A percentile compares a stretch with the other conserved stretches of the same genome.
Conservation (phyloP, 2,888 invertebrate species). For the Leptura quadrifasciata region DNA sequence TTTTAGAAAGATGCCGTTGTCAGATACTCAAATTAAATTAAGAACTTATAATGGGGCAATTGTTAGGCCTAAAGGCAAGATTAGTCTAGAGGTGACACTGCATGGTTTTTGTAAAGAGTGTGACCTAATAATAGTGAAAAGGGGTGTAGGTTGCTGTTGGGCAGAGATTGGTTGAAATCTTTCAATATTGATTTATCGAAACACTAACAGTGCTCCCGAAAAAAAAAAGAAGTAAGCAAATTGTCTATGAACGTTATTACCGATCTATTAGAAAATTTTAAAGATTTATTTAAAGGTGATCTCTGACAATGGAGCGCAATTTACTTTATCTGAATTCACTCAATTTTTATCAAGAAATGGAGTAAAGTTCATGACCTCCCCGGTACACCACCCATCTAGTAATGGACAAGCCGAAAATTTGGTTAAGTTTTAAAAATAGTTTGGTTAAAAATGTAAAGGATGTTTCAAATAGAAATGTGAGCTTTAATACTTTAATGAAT, state of each 20-base stretch:
- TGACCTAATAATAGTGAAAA: not conserved
- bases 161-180: not conserved
- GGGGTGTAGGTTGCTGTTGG: not conserved
- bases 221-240: not conserved
- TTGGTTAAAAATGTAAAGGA: constrained; percentile 10
- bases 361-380: too few species aligned
- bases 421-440: constrained; percentile 17
- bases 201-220: not conserved
- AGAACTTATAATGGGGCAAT: not conserved
- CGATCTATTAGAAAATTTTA: too few species aligned
- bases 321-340: not conserved
- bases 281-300: not conserved
- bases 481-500: constrained; percentile 25
- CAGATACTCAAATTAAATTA: not conserved
- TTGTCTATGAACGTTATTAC: not conserved
- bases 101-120: not conserved
- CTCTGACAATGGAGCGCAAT: not conserved
- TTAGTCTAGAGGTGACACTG: not conserved
- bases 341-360: not conserved
- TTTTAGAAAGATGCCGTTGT: not conserved
- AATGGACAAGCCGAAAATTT: constrained; percentile 26
- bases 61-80: not conserved
- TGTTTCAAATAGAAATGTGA: constrained; percentile 27
- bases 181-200: not conserved
- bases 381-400: not conserved